phyloP scores from a whole-genome alignment of 2,113 vertebrate species.

The Paraplagusia blochii region DNA sequence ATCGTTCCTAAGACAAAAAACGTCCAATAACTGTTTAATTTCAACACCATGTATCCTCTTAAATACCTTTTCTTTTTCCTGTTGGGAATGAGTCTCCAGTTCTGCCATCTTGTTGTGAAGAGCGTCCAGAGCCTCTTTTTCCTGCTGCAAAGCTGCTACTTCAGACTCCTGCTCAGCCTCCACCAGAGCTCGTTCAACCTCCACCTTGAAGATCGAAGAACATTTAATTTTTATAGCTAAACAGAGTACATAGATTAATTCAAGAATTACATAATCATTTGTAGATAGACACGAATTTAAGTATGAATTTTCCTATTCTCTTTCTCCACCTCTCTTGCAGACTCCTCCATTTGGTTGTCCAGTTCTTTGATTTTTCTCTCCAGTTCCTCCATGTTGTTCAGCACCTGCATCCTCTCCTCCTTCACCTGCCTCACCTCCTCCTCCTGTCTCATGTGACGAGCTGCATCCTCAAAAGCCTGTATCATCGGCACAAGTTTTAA shows the following conservation, averaged over 20 bases:
- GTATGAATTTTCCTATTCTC: neutral
- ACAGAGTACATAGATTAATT: neutral
- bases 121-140: conserved; percentile 87
- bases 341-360: conserved; percentile 95
- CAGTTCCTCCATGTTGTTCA: conserved; percentile 92
- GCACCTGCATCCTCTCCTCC: conserved; percentile 83
- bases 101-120: conserved; percentile 89
- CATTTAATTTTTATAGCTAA: neutral
- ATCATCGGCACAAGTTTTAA: neutral
- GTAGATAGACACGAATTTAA: neutral
- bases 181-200: conserved; percentile 92
- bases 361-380: conserved; percentile 95
- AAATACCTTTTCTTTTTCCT: conserved; percentile 91
- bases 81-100: conserved; percentile 84
- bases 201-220: conserved; percentile 73
- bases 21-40: neutral
- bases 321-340: conserved; percentile 83
- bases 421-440: conserved; percentile 83
- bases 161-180: conserved; percentile 94
- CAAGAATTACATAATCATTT: neutral
- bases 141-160: conserved; percentile 85
- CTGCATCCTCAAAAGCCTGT: conserved; percentile 77
- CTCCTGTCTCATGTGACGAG: conserved; percentile 54
- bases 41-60: conserved; percentile 1
- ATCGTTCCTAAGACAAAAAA: neutral